phyloP scores from a whole-genome alignment of 1,140 invertebrate genomes.

The Venustaconcha ellipsiformis region DNA sequence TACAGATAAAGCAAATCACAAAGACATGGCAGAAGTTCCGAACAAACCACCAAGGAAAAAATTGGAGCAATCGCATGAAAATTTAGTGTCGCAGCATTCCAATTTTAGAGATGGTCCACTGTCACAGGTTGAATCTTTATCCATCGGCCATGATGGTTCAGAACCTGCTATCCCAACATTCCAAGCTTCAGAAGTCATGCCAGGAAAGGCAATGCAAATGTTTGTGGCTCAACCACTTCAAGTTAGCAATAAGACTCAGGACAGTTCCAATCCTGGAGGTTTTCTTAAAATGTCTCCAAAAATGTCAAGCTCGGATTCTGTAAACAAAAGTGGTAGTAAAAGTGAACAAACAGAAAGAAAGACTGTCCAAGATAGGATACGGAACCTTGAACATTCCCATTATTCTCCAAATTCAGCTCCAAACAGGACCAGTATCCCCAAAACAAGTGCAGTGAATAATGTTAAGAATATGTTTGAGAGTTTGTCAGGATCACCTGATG shows the following conservation, averaged over 20 bases:
- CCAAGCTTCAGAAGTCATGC: slow-evolving; percentile 14
- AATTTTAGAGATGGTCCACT: slow-evolving; percentile 11
- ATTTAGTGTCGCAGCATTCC: slow-evolving; percentile 16
- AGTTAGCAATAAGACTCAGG: too few relatives aligned
- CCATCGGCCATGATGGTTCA: slow-evolving; percentile 1
- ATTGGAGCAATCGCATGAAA: slow-evolving; percentile 31
- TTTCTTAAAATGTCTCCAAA: too few relatives aligned
- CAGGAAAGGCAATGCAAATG: slow-evolving; percentile 16
- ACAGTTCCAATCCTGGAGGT: too few relatives aligned
- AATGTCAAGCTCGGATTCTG: too few relatives aligned
- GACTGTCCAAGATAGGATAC: slow-evolving; percentile 36
- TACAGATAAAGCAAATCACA: background rate
- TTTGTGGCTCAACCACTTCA: slow-evolving; percentile 15
- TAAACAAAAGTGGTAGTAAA: too few relatives aligned
- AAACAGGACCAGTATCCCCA: too few relatives aligned
- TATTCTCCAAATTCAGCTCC: slow-evolving; percentile 19
- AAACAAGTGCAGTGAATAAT: too few relatives aligned
- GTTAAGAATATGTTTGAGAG: too few relatives aligned
- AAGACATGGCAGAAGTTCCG: slow-evolving; percentile 23
- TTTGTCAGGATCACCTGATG: too few relatives aligned
- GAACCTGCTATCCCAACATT: slow-evolving; percentile 13
- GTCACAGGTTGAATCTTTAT: background rate
- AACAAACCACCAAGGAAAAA: slow-evolving; percentile 40
- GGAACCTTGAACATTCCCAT: slow-evolving; percentile 26
- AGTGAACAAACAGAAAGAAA: too few relatives aligned